Evolutionary conservation across 2,888 invertebrate species (phyloP), one percentile per base, ranked within the genome.

Genomic region (Drosophila sordidula): DNA sequence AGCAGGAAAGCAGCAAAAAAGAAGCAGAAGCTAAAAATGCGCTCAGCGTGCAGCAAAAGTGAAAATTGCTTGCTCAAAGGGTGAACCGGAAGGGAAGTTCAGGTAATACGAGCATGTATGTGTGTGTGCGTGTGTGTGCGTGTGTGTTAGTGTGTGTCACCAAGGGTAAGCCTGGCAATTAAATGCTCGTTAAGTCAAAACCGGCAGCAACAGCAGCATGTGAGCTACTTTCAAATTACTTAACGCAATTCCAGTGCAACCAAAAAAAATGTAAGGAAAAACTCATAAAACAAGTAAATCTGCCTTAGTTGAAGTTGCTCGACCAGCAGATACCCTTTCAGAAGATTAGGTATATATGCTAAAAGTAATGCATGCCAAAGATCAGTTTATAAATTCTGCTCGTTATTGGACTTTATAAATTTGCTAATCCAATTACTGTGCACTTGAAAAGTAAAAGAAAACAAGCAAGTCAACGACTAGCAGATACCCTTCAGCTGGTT

Each of bases 171-270:
- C 45, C 64, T 50, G 59, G 68, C 85, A 82, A 82, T 82, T 82
- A 82, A 87, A 82, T 87, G 79, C 87, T 87, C 82, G 73, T 82
- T 82, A 82, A 78, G 78, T 78, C 78, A 77, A 75, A 77, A 72
- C 77, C 66, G 71, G 61, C 44, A 76, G 57, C 45, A 64, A 32
- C 50, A 70, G 32, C 54, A 55, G 62, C 62, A 70, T 71, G 50
- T 38, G 58, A 75, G 72, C 73, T 59, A 61, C 67, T 58, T 76
- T 77, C 77, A 76, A 75, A 75, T 77, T 75, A 77, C 77, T 77
- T 49, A 62, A 62, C 67, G 67, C 67, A 77, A 72, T 72, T 71
- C 45, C 61, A 74, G 42, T 36, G 56, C 67, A 77, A 47, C 36
- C 32, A 38, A 52, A 50, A 42, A 44, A 16, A 14, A 1, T 32